Evolutionary conservation across 1,140 invertebrate species (phyloP), one percentile per base, ranked within the genome.

Genomic region (Cherax destructor): DNA sequence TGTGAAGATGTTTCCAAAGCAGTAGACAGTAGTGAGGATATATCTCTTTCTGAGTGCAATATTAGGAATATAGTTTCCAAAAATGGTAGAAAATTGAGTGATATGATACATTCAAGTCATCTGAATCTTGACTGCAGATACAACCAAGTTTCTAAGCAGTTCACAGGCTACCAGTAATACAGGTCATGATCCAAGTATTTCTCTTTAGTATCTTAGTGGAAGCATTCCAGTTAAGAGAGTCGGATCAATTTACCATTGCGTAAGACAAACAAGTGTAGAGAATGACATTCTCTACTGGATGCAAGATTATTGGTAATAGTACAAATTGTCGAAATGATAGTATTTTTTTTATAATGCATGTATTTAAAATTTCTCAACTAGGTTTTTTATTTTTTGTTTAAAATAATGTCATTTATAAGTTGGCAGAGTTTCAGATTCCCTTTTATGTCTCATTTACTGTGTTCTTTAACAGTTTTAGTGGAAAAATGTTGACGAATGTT

Each of bases 61-160:
- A 74, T 24, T 24, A 74, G 69, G 24, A 30, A 74, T n/a, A 30
- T 74, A 6, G 24, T 74, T 16, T 30, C 69, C 16, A 74, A 74
- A 30, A 74, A 74, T 74, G 69, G 69, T 74, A 74, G 24, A 74
- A 30, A 74, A 21, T 74, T 74, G n/a, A 30, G 69, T 74, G 69
- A 74, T 10, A 3, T 74, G 24, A 21, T 74, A 74, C 69, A 74
- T 74, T 74, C 69, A 74, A 74, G 21, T 11, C 69, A 21, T 30
- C 69, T 30, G 7, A 10, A 74, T 74, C 7, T 21, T 13, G 61
- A 21, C 61, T 65, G 61, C 16, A 7, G 61, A 65, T 65, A 9
- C 11, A 74, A 74, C 69, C 69, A 74, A 74, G 69, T 74, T 30
- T 65, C 16, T 1, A 74, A 21, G 24, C 21, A 74, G 24, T 30